Base-by-base conservation (phyloP, 1,140 invertebrate genomes). In the Drosophila carrolli region DNA sequence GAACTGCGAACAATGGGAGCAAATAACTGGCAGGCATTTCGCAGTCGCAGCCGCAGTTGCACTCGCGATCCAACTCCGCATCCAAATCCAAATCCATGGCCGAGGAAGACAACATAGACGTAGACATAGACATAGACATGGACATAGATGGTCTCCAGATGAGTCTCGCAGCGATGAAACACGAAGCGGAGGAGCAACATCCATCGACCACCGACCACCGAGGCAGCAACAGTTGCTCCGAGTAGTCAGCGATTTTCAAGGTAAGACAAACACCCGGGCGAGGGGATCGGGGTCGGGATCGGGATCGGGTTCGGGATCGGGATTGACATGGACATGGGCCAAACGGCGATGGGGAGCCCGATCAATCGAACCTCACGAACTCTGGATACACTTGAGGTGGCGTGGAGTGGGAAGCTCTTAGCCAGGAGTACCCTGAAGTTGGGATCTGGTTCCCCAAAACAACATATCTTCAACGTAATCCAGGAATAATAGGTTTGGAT, bases 1-100 rank as follows among this genome's bases (percentile, higher is more conserved):
- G 84, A 72, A 88, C 84, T 80, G 72, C 76, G 75, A 89, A 88
- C 84, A 88, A 88, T 88, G 84, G 84, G 84, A 88, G 84, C 84
- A 88, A 88, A 88, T 89, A 88, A 84, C 85, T 88, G 81, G 80
- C 80, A 80, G 80, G 85, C 84, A 89, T 83, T 73, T 77, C 83
- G 54, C 61, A 57, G 65, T 71, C 67, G 11, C 66, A 53, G 44
- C 14, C 43, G 1, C 44, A 38, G 57, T 62, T 29, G 13, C 37
- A 37, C 19, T 50, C 61, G 13, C 13, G 13, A 10, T 19, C 41
- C 44, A 9, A 48, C 16, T 55, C 29, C 38, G n/a, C 35, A 37
- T 44, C 47, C 48, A 13, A 13, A 46, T 16, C 41, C 14, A 27
- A 27, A 19, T 19, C 41, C 14, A 5, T 27, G 23, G 10, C 35